Base-by-base conservation (phyloP, 2,888 invertebrate genomes). In the Isoperla grammatica region DNA sequence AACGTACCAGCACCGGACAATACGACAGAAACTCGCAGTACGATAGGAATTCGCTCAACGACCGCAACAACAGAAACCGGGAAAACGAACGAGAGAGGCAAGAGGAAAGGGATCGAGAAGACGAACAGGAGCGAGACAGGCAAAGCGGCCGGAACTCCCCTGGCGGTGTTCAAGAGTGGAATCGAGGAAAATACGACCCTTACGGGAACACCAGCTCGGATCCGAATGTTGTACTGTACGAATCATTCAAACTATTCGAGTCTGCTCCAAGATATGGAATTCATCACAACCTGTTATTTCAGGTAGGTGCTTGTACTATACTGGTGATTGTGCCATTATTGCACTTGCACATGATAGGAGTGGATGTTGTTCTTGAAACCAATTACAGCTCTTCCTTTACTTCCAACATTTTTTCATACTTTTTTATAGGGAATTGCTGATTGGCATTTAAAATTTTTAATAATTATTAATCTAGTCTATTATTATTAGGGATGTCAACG, bases 281-380 rank as follows among this genome's bases (percentile, higher is more conserved):
- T 12, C 84, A 83, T 54, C 83, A 84, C 3, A 92, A 93, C 77
- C 76, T 93, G 50, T 72, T 94, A 19, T 81, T 94, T 64, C 89
- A 90, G 76, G 92, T 90, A 77, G 72, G 69, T 66, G 20, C 6
- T 20, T 35, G 23, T 19, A n/a, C 1, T n/a, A n/a, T n/a, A n/a
- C n/a, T n/a, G n/a, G 3, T 6, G 39, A 39, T 54, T 29, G 13
- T 3, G 1, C 15, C 11, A 8, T 19, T 11, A 1, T 20, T 15
- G 20, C 13, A 49, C 12, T 12, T 12, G 40, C 13, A n/a, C 40
- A 39, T 39, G 40, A 39, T 39, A 39, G 12, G n/a, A n/a, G n/a
- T n/a, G n/a, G n/a, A n/a, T n/a, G n/a, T n/a, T n/a, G n/a, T n/a
- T n/a, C n/a, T n/a, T n/a, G 19, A 13, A 19, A 49, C 15, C 6